Conservation (phyloP, 2,113 vertebrate genomes). For the Ginglymostoma cirratum region DNA sequence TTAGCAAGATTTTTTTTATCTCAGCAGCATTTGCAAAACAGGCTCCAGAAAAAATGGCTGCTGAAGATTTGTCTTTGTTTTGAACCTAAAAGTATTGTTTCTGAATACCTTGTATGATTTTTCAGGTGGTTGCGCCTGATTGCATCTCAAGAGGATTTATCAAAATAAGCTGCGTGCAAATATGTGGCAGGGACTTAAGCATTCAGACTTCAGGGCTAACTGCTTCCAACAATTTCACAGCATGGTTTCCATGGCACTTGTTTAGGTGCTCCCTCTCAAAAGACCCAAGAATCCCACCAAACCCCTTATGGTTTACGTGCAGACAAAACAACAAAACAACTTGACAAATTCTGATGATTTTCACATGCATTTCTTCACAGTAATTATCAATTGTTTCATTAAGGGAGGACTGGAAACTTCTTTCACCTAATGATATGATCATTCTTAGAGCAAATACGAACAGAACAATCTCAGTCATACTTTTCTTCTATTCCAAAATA, state of each 20-base stretch:
- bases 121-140: neutral
- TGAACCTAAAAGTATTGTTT: neutral
- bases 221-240: neutral
- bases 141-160: neutral
- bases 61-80: neutral
- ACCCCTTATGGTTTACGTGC: neutral
- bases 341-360: neutral
- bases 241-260: neutral
- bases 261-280: neutral
- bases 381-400: neutral
- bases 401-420: neutral
- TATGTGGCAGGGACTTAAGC: neutral
- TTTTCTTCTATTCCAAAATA: neutral
- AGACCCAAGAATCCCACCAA: neutral
- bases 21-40: neutral
- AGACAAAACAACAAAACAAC: neutral
- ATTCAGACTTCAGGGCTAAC: neutral
- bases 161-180: neutral
- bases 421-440: neutral
- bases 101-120: neutral
- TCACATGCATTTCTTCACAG: neutral
- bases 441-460: neutral
- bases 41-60: neutral
- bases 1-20: neutral
- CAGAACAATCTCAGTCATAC: neutral